Evolutionary conservation across 1,140 invertebrate species (phyloP).

Genomic region (Drosophila funebris): DNA sequence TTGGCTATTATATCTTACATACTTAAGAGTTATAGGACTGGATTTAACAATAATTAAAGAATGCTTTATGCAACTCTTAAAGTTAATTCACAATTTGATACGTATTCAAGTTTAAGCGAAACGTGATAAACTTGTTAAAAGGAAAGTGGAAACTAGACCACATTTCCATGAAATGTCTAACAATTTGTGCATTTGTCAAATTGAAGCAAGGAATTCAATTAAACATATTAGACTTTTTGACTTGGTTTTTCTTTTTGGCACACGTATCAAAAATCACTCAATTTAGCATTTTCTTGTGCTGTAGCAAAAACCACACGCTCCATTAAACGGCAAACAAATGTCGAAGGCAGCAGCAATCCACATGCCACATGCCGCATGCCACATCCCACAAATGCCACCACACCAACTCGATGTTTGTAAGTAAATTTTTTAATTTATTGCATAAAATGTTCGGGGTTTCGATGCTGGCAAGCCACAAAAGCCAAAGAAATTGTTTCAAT

Average conservation of each 20-base stretch:
- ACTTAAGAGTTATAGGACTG: neutral
- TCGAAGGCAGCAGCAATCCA: slow-evolving; percentile 16
- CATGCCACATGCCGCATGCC: neutral
- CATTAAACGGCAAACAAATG: slow-evolving; percentile 76
- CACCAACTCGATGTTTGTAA: slow-evolving; percentile 45
- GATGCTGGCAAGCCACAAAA: slow-evolving; percentile 67
- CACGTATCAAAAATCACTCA: slow-evolving; percentile 70
- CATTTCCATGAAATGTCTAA: slow-evolving; percentile 31
- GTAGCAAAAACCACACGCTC: slow-evolving; percentile 53
- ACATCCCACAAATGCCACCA: neutral
- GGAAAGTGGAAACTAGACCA: neutral
- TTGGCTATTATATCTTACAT: slow-evolving; percentile 3
- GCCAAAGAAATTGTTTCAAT: slow-evolving; percentile 81
- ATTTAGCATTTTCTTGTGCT: slow-evolving; percentile 53
- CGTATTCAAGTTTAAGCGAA: neutral
- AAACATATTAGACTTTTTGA: slow-evolving; percentile 33
- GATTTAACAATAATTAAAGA: neutral
- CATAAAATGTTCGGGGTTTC: slow-evolving; percentile 69
- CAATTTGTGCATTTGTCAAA: slow-evolving; percentile 47
- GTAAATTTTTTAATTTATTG: slow-evolving; percentile 81
- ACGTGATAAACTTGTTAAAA: slow-evolving; percentile 4
- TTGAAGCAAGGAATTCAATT: slow-evolving; percentile 57
- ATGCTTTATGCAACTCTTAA: neutral
- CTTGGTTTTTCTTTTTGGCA: slow-evolving; percentile 4
- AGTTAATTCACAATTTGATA: neutral